Evolutionary conservation across 2,797 vertebrate genomes (phyloP).

Genomic region (Gobionotothen gibberifrons): DNA sequence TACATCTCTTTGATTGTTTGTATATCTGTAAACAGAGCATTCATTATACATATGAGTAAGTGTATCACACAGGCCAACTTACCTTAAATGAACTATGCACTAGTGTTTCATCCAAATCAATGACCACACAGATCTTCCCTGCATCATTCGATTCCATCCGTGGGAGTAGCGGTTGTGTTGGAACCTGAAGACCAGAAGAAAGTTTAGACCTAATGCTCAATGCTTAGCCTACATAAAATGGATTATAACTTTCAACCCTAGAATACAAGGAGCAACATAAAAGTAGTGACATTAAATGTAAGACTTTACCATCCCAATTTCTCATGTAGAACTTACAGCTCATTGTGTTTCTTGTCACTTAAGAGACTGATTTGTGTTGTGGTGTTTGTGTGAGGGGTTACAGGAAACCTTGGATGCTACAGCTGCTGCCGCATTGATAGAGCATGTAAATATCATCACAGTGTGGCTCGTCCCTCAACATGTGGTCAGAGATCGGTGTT

Average conservation of each 20-base stretch:
- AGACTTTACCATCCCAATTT: slow-evolving; percentile 17
- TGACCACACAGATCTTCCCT: slow-evolving; percentile 96
- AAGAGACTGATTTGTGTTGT: slow-evolving; percentile 46
- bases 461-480: slow-evolving; percentile 56
- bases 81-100: slow-evolving; percentile 99
- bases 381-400: slow-evolving; percentile 62
- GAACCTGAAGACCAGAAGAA: slow-evolving; percentile 75
- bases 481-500: slow-evolving; percentile 46
- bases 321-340: neutral
- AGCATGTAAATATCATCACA: slow-evolving; percentile 49
- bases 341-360: slow-evolving; percentile 34
- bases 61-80: slow-evolving; percentile 41
- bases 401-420: slow-evolving; percentile 58
- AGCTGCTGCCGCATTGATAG: slow-evolving; percentile 71
- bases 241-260: neutral
- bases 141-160: slow-evolving; percentile 88
- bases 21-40: neutral
- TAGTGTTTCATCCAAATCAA: slow-evolving; percentile 97
- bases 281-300: slow-evolving; percentile 3
- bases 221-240: no score
- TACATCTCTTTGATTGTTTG: neutral
- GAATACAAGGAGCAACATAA: neutral
- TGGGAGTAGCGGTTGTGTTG: slow-evolving; percentile 89
- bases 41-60: neutral
- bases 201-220: slow-evolving; percentile 11